These are phyloP conservation scores for Electrophaes corylata DNA, from an alignment of 2,888 invertebrate genomes.

Conservation along the genomic window DNA sequence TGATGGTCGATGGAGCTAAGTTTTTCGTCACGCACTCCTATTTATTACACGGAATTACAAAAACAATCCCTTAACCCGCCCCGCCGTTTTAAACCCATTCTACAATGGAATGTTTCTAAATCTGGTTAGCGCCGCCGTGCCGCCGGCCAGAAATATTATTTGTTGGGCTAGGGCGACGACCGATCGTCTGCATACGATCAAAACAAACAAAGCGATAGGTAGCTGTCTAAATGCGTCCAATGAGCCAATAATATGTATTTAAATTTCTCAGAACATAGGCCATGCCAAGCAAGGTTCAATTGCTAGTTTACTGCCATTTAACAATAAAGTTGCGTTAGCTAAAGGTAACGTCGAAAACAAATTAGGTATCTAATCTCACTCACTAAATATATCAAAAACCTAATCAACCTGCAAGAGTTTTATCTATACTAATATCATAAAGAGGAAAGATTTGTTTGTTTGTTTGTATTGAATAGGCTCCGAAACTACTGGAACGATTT, in stretches of 20 bases:
- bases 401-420: too few species aligned
- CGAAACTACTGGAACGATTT: too few species aligned
- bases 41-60: conserved; percentile 64
- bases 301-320: conserved; percentile 2
- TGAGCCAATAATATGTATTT: conserved; percentile 39
- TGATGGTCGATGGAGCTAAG: conserved; percentile 75
- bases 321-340: neutral
- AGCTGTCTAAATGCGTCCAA: conserved; percentile 46
- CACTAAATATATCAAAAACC: too few species aligned
- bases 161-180: conserved; percentile 65
- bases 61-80: conserved; percentile 46
- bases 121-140: conserved; percentile 53
- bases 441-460: too few species aligned
- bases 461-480: too few species aligned
- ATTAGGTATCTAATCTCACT: too few species aligned
- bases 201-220: conserved; percentile 57
- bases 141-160: conserved; percentile 61
- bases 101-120: conserved; percentile 58
- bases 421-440: too few species aligned
- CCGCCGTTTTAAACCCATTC: conserved; percentile 17
- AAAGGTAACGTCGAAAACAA: neutral
- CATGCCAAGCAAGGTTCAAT: neutral
- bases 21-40: conserved; percentile 73
- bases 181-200: conserved; percentile 57
- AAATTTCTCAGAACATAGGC: conserved; percentile 14